Evolutionary conservation across 2,888 invertebrate genomes (phyloP), one percentile per base, ranked within the genome.

Genomic region (Calliphora vomitoria): DNA sequence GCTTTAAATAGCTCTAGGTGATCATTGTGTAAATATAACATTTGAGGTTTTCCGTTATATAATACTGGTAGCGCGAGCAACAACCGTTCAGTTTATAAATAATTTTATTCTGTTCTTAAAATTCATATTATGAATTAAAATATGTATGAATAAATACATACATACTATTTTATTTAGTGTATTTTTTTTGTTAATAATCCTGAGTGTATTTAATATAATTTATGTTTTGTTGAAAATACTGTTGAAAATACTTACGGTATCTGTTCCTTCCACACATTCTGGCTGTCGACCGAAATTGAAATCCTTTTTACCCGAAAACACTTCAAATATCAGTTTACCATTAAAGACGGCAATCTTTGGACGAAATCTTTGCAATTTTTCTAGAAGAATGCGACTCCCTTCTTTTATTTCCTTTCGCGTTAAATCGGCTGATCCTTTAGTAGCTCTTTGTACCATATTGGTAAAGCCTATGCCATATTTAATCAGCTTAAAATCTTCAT

Each of bases 281-380:
- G 98, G 98, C 93, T 99, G 99, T 91, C 98, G 96, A 66, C 99
- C 99, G 94, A 99, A 98, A 93, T 97, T 97, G 94, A 99, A 99
- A 94, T 99, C 98, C 94, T 99, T 99, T 94, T 98, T 98, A 18
- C 99, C 99, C 86, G 98, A 98, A 95, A 98, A 99, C 69, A 99
- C 98, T 94, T 99, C 99, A 94, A 98, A 99, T 91, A 99, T 99
- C 91, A 99, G 96, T 95, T 99, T 99, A n/a, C 99, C 99, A 95
- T 99, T 99, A 94, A 99, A 99, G 68, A 98, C 98, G 78, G 98
- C 98, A 91, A 99, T 98, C 95, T 99, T 99, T 90, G 99, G 99
- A 91, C 97, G 96, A 95, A 96, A 99, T 93, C 97, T 96, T 94
- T 96, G 96, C 91, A 99, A 95, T 94, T 99, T 99, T 92, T 98